These are phyloP conservation scores for Drosophila littoralis DNA, from an alignment of 1,140 invertebrate genomes.

Conservation along the genomic window DNA sequence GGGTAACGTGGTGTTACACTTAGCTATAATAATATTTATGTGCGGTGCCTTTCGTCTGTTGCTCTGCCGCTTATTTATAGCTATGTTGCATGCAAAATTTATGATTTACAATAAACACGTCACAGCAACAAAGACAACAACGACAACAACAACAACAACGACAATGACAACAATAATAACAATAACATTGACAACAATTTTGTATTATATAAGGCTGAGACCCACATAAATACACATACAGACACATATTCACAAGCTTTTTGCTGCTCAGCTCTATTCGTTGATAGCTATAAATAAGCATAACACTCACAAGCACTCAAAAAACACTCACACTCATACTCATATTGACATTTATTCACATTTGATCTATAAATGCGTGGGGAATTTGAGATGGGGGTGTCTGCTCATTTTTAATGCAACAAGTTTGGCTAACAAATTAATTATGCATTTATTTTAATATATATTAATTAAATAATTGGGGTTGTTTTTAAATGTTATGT, in stretches of 20 bases:
- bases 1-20: constrained; percentile 58
- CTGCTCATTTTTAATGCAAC: constrained; percentile 10
- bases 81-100: constrained; percentile 79
- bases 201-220: constrained; percentile 15
- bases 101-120: constrained; percentile 72
- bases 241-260: background rate
- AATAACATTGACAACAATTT: constrained; percentile 18
- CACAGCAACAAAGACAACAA: constrained; percentile 47
- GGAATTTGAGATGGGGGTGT: background rate
- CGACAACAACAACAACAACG: constrained; percentile 37
- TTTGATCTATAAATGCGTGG: constrained; percentile 6
- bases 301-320: constrained; percentile 18
- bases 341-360: constrained; percentile 18
- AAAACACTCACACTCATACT: constrained; percentile 4
- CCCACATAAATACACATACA: constrained; percentile 10
- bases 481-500: background rate
- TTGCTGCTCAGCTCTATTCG: background rate
- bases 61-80: constrained; percentile 72
- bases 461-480: background rate
- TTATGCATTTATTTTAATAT: background rate
- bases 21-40: constrained; percentile 70
- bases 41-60: constrained; percentile 39
- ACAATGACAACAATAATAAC: constrained; percentile 36
- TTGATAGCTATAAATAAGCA: constrained; percentile 31
- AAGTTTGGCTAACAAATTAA: constrained; percentile 7